phyloP scores from a whole-genome alignment of 2,113 vertebrate species.

The Gopherus evgoodei region DNA sequence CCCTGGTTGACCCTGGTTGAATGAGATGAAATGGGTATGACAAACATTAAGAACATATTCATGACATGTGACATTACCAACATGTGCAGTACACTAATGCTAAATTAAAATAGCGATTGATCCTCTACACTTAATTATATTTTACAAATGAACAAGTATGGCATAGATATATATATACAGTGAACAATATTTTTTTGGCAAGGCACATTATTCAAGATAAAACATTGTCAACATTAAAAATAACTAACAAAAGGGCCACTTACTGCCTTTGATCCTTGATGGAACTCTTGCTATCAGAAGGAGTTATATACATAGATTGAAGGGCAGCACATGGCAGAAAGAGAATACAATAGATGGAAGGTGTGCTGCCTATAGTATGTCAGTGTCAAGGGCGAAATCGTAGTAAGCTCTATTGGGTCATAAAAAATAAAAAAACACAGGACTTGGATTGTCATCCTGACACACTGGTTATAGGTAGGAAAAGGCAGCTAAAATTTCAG shows the following conservation, averaged over 20 bases:
- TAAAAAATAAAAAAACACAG: background rate
- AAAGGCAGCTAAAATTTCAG: constrained; percentile 5
- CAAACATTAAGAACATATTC: constrained; percentile 67
- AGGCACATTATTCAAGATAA: background rate
- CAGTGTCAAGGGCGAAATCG: constrained; percentile 25
- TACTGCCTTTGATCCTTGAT: background rate
- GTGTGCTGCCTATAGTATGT: background rate
- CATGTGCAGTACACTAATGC: constrained; percentile 41
- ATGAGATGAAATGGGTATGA: constrained; percentile 75
- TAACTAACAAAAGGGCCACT: background rate
- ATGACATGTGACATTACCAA: constrained; percentile 57
- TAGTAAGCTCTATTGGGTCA: background rate
- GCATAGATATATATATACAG: background rate
- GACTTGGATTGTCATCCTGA: background rate
- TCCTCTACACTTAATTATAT: background rate
- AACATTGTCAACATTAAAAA: background rate
- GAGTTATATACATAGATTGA: background rate
- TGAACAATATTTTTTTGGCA: background rate
- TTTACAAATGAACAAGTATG: background rate
- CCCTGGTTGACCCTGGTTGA: constrained; percentile 75
- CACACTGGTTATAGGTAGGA: background rate
- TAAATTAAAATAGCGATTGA: background rate
- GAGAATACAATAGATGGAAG: background rate
- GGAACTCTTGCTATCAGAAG: background rate
- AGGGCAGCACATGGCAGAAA: background rate